A percentile compares a stretch with the other conserved stretches of the same genome.
Conservation (phyloP, 2,888 invertebrate species). For the Aphodius granarius region DNA sequence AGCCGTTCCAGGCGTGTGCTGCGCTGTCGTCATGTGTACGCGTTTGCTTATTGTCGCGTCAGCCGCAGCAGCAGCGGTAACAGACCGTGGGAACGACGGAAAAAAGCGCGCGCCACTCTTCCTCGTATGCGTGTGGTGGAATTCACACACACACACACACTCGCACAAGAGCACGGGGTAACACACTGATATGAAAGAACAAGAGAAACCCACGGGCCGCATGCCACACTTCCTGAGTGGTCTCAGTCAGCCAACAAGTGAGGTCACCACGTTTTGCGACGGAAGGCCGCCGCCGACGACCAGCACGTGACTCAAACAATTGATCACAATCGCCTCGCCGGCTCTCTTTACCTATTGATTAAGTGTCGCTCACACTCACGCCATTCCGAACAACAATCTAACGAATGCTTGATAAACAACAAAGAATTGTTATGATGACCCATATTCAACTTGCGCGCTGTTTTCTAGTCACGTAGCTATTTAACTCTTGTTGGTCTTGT, state of each 20-base stretch:
- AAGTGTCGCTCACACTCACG: background rate
- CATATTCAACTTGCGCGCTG: background rate
- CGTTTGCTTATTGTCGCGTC: background rate
- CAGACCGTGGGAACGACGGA: conserved; percentile 7
- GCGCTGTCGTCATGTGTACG: background rate
- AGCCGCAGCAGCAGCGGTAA: background rate
- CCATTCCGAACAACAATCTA: background rate
- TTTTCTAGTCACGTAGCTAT: background rate
- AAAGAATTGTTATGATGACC: background rate
- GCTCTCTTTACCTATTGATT: background rate
- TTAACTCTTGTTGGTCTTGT: background rate
- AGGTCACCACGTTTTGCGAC: conserved; percentile 15
- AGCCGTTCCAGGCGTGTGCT: background rate
- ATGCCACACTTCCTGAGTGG: conserved; percentile 17
- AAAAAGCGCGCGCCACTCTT: conserved; percentile 5
- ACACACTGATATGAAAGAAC: background rate
- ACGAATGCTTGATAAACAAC: background rate
- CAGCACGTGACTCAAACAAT: conserved; percentile 18
- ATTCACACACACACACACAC: background rate
- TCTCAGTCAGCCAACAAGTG: background rate
- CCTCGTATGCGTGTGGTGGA: background rate
- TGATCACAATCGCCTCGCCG: conserved; percentile 8
- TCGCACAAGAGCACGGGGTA: background rate
- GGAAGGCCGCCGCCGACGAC: conserved; percentile 13
- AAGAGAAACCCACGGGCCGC: conserved; percentile 4